These are phyloP conservation scores for Strigops habroptila DNA, from an alignment of 2,113 vertebrate species.

Conservation along the genomic window DNA sequence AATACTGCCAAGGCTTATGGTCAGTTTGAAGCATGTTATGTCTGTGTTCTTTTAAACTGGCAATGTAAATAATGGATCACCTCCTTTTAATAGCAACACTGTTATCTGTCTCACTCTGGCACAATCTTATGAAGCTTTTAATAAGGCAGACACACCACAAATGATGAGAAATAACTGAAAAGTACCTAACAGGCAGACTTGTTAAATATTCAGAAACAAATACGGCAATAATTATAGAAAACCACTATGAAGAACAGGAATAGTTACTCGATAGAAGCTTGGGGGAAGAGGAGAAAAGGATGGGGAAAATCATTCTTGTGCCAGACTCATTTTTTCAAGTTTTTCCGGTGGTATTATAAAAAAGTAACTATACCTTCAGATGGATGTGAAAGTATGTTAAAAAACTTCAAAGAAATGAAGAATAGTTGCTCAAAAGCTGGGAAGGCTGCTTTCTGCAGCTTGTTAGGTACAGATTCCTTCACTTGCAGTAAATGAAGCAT, in stretches of 20 bases:
- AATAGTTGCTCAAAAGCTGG: background rate
- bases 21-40: background rate
- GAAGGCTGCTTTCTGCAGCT: background rate
- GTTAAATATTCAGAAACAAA: conserved; percentile 57
- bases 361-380: background rate
- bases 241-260: conserved; percentile 37
- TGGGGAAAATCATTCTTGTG: background rate
- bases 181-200: conserved; percentile 44
- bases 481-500: background rate
- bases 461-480: background rate
- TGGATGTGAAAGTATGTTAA: background rate
- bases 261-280: conserved; percentile 33
- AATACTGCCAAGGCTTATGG: background rate
- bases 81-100: background rate
- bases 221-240: conserved; percentile 35
- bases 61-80: background rate
- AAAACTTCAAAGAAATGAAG: conserved; percentile 40
- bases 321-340: conserved; percentile 38
- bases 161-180: conserved; percentile 38
- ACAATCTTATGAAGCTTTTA: background rate
- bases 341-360: conserved; percentile 36
- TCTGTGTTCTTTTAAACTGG: background rate
- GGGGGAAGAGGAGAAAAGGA: conserved; percentile 18
- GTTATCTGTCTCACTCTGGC: background rate
- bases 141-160: conserved; percentile 3